Evolutionary conservation across 1,140 invertebrate genomes (phyloP).

Genomic region (Lepidurus packardi): DNA sequence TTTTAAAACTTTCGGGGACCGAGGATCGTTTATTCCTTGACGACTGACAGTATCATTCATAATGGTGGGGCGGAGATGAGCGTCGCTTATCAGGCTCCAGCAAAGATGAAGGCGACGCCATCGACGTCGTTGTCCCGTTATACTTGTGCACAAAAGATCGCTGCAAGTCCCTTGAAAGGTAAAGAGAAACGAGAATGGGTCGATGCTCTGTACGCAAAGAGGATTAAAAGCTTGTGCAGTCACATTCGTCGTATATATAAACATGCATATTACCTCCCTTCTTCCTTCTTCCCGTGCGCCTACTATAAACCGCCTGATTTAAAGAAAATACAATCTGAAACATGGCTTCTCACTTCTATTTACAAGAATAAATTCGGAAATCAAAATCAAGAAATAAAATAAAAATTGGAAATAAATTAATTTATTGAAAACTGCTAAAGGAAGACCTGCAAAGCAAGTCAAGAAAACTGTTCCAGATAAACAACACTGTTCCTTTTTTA

Average conservation of each 20-base stretch:
- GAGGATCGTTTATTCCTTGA: background rate
- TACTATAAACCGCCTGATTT: too few relatives aligned
- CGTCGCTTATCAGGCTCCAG: background rate
- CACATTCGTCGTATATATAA: background rate
- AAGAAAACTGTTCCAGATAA: too few relatives aligned
- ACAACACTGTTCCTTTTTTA: too few relatives aligned
- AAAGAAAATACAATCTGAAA: too few relatives aligned
- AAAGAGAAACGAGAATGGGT: conserved; percentile 14
- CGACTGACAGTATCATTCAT: conserved; percentile 21
- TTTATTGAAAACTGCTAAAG: too few relatives aligned
- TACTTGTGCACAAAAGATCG: background rate
- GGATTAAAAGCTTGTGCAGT: conserved; percentile 15
- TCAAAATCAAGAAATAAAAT: too few relatives aligned
- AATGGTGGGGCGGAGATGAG: conserved; percentile 17
- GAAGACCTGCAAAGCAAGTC: too few relatives aligned
- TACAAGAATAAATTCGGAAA: too few relatives aligned
- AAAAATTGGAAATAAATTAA: too few relatives aligned
- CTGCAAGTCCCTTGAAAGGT: conserved; percentile 1
- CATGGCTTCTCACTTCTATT: too few relatives aligned
- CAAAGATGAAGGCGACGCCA: conserved; percentile 8
- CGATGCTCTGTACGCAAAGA: background rate
- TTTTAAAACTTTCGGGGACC: background rate
- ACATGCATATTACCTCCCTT: background rate
- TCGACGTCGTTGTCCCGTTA: conserved; percentile 13
- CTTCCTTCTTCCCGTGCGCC: background rate